phyloP scores from a whole-genome alignment of 35 echinoderm and acorn worm genomes.

The Diadema setosum region DNA sequence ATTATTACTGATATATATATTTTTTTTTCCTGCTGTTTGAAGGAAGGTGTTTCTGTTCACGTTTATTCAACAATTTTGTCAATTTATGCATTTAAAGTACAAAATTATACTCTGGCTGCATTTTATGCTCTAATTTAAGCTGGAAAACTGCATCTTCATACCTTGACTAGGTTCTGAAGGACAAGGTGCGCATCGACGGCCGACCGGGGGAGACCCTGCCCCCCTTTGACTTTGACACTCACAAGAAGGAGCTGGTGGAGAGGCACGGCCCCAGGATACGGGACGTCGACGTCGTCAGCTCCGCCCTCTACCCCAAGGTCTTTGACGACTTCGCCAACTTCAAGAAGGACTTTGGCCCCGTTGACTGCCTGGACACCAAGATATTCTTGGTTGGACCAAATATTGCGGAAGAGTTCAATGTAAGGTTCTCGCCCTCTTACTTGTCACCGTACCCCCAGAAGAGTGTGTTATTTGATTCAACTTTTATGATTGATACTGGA shows the following conservation, averaged over 20 bases:
- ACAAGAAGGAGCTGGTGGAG: slow-evolving; percentile 58
- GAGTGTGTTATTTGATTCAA: too few relatives aligned
- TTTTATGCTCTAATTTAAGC: too few relatives aligned
- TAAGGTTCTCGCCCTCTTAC: too few relatives aligned
- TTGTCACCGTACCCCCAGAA: too few relatives aligned
- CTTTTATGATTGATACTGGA: too few relatives aligned
- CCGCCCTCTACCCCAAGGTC: slow-evolving; percentile 96
- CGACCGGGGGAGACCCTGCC: slow-evolving; percentile 75
- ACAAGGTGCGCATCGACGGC: slow-evolving; percentile 52
- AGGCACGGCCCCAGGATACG: slow-evolving; percentile 59
- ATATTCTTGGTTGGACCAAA: slow-evolving; percentile 88
- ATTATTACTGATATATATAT: too few relatives aligned
- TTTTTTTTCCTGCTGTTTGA: too few relatives aligned
- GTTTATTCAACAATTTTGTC: too few relatives aligned
- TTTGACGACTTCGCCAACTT: slow-evolving; percentile 91
- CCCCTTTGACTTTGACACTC: slow-evolving; percentile 69
- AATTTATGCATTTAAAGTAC: too few relatives aligned
- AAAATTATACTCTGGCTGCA: too few relatives aligned
- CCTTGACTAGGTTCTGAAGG: slow-evolving; percentile 52
- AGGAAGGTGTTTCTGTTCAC: too few relatives aligned
- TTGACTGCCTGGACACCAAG: slow-evolving; percentile 69
- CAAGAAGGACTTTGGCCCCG: slow-evolving; percentile 75
- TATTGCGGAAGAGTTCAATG: slow-evolving; percentile 95
- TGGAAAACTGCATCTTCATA: too few relatives aligned
- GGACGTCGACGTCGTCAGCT: slow-evolving; percentile 79